These are phyloP conservation scores for Pachydiplax longipennis DNA, from an alignment of 2,888 invertebrate species.

Conservation along the genomic window DNA sequence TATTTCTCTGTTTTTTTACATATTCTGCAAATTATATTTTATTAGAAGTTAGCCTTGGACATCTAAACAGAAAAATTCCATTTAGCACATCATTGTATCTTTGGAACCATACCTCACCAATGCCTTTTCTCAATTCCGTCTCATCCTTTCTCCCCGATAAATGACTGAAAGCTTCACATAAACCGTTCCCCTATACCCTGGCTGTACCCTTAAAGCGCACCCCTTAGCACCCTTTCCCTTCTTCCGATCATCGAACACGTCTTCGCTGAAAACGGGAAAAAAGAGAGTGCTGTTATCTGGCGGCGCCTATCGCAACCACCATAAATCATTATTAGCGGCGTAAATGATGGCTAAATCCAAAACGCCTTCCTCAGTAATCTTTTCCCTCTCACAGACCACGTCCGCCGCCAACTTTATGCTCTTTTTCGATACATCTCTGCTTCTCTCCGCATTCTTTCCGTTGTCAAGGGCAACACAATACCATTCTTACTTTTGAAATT, in stretches of 20 bases:
- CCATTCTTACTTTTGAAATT: too few species aligned
- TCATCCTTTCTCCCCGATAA: background rate
- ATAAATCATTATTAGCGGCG: conserved; percentile 36
- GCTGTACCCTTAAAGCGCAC: background rate
- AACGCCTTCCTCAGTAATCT: background rate
- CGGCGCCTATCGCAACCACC: conserved; percentile 8
- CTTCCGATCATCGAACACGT: background rate
- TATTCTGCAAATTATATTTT: too few species aligned
- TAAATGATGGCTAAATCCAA: conserved; percentile 27
- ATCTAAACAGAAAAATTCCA: too few species aligned
- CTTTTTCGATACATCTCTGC: background rate
- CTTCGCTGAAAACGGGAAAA: background rate
- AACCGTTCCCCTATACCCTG: background rate
- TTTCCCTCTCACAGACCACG: background rate
- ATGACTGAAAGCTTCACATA: background rate
- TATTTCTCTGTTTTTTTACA: too few species aligned
- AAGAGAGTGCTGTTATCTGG: conserved; percentile 17
- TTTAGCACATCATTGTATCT: background rate
- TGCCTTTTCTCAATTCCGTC: background rate
- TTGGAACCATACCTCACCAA: background rate
- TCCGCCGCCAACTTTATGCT: background rate
- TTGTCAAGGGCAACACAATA: background rate
- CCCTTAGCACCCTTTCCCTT: background rate
- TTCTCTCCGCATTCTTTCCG: background rate
- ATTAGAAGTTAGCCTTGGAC: too few species aligned